phyloP scores from a whole-genome alignment of 2,113 vertebrate species.

The Strigops habroptila region DNA sequence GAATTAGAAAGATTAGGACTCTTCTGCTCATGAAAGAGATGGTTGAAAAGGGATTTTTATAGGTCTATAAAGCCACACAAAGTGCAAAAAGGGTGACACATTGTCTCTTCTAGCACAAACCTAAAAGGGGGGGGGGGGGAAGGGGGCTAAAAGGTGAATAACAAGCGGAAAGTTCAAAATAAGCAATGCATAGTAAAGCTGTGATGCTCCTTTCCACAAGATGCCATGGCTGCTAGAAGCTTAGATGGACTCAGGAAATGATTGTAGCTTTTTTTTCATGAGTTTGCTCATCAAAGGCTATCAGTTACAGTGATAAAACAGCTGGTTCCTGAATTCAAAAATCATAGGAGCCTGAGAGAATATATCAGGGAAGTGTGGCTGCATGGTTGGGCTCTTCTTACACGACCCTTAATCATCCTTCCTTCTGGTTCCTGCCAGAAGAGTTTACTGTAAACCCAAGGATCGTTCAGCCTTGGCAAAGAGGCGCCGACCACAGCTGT shows the following conservation, averaged over 20 bases:
- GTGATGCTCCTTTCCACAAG: not conserved
- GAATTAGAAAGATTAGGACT: not conserved
- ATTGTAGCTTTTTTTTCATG: not conserved
- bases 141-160: not conserved
- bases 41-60: not conserved
- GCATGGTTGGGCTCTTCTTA: not conserved
- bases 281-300: not conserved
- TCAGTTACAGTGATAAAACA: not conserved
- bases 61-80: not conserved
- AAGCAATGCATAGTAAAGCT: not conserved
- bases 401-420: not conserved
- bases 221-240: not conserved
- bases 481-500: not conserved
- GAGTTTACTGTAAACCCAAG: not conserved
- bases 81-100: not conserved
- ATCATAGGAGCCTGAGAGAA: not conserved
- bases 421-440: not conserved
- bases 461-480: not conserved
- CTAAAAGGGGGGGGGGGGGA: not conserved
- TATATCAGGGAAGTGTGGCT: not conserved
- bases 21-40: not conserved
- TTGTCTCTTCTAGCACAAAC: not conserved
- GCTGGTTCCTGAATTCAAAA: not conserved
- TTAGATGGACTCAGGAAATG: not conserved
- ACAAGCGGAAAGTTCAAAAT: not conserved